Conservation (phyloP, 2,797 vertebrate genomes). For the Ambastaia sidthimunki region DNA sequence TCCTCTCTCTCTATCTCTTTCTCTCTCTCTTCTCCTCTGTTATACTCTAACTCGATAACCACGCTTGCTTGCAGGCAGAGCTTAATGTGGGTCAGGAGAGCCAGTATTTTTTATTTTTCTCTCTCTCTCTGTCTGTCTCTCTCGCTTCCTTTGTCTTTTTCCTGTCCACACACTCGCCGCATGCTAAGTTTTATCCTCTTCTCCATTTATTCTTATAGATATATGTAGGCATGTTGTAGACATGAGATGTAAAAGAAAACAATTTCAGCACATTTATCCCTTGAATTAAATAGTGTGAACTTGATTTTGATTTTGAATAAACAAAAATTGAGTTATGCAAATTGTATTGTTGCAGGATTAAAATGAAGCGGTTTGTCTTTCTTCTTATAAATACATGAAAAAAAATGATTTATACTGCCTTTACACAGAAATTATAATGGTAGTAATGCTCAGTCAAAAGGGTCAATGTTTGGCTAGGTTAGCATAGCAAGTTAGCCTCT, state of each 20-base stretch:
- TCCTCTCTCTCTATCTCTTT: conserved; percentile 2
- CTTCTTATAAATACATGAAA: not conserved
- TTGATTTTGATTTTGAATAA: too few species aligned
- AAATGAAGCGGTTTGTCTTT: not conserved
- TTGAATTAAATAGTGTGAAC: not conserved
- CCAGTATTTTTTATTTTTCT: conserved; percentile 66
- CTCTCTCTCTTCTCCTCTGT: conserved; percentile 18
- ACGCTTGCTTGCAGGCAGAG: conserved; percentile 74
- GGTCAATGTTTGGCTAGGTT: not conserved
- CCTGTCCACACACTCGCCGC: not conserved
- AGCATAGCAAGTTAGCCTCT: not conserved
- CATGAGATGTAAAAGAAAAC: not conserved
- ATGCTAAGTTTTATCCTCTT: conserved; percentile 21
- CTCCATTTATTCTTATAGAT: conserved; percentile 2
- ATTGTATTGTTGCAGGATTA: not conserved
- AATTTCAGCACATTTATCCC: not conserved
- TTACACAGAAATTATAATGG: not conserved
- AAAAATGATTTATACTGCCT: not conserved
- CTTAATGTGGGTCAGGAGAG: conserved; percentile 83
- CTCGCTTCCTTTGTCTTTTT: conserved; percentile 30
- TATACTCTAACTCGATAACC: conserved; percentile 49
- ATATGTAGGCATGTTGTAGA: not conserved
- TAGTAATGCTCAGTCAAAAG: not conserved
- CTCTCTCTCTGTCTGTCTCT: not conserved
- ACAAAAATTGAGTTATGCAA: not conserved